These are phyloP conservation scores for Bubo blakistoni DNA, from an alignment of 2,113 vertebrate species.

Conservation along the genomic window DNA sequence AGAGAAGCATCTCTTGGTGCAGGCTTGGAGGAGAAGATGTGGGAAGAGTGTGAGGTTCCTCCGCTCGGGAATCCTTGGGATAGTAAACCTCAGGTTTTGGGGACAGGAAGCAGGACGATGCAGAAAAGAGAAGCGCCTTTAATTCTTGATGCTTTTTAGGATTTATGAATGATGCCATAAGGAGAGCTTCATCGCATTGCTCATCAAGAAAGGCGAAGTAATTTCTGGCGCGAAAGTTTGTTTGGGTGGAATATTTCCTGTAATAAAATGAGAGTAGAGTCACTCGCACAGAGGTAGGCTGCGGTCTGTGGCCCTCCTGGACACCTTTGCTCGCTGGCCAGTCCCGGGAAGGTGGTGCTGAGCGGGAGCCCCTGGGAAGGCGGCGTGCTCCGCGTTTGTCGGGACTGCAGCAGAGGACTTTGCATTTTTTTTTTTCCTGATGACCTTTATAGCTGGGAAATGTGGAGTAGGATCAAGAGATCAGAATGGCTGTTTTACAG, in stretches of 20 bases:
- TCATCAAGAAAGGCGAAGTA: not conserved
- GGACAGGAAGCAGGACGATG: not conserved
- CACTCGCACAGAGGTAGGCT: not conserved
- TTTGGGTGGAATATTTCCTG: not conserved
- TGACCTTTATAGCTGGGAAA: not conserved
- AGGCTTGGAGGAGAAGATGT: not conserved
- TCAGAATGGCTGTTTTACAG: not conserved
- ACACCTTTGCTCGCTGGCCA: rapidly evolving
- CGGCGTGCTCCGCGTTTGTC: rapidly evolving
- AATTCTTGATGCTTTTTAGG: rapidly evolving
- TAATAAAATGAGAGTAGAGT: not conserved
- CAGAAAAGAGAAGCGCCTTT: not conserved
- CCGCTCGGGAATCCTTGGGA: rapidly evolving
- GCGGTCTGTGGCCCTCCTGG: rapidly evolving
- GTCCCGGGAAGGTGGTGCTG: not conserved
- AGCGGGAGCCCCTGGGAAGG: not conserved
- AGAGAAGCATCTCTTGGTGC: not conserved
- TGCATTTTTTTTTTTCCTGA: not conserved
- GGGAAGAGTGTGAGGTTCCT: not conserved
- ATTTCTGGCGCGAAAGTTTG: not conserved
- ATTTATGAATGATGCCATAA: not conserved
- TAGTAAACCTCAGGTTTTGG: not conserved
- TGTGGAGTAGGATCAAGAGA: not conserved
- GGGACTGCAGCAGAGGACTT: not conserved
- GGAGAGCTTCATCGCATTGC: not conserved